These are phyloP conservation scores for Eupithecia subfuscata DNA, from an alignment of 2,888 invertebrate genomes.

Conservation along the genomic window DNA sequence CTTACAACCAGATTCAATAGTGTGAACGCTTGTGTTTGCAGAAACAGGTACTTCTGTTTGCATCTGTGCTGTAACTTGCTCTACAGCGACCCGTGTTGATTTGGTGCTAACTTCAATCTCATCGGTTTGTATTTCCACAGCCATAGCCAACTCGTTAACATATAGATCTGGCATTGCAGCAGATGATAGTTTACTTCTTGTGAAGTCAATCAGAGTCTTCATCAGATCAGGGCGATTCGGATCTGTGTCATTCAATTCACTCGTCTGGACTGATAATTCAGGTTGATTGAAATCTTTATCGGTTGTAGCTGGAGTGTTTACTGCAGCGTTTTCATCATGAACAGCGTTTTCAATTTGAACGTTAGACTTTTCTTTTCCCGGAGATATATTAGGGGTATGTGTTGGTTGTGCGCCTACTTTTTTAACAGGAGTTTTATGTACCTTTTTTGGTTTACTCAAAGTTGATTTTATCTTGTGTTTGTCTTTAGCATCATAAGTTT, in stretches of 20 bases:
- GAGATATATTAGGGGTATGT: neutral
- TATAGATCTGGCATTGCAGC: conserved; percentile 79
- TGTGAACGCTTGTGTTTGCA: conserved; percentile 54
- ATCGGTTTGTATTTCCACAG: conserved; percentile 56
- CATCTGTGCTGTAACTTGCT: too few species aligned
- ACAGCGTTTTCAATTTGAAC: neutral
- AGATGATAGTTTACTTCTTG: conserved; percentile 80
- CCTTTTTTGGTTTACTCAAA: conserved; percentile 16
- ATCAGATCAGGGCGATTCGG: conserved; percentile 83
- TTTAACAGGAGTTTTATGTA: conserved; percentile 6
- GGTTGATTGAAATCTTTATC: conserved; percentile 29
- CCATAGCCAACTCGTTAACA: conserved; percentile 69
- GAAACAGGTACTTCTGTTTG: conserved; percentile 43
- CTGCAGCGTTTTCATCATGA: neutral
- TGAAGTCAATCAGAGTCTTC: conserved; percentile 76
- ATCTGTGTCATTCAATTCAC: conserved; percentile 73
- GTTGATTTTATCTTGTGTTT: neutral
- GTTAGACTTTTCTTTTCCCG: conserved; percentile 3
- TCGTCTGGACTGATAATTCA: conserved; percentile 53
- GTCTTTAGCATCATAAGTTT: neutral
- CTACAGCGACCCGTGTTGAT: conserved; percentile 56
- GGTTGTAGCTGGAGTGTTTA: conserved; percentile 11
- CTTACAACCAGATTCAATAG: conserved; percentile 61
- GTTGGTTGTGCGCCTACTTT: neutral
- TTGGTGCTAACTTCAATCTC: conserved; percentile 43